phyloP scores from a whole-genome alignment of 2,888 invertebrate species.

The Plemyria rubiginata region DNA sequence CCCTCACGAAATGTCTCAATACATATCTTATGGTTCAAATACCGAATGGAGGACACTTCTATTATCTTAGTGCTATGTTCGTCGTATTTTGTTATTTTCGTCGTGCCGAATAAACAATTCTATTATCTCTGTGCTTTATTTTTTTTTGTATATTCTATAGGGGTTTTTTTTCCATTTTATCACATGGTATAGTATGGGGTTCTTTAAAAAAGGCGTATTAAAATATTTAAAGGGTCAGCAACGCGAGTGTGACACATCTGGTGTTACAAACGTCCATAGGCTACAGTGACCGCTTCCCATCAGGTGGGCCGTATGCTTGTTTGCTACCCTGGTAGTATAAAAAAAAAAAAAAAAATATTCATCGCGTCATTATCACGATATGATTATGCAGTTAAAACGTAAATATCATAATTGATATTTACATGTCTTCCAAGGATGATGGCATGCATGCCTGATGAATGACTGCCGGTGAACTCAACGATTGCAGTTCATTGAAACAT shows the following conservation, averaged over 20 bases:
- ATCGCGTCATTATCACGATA: background rate
- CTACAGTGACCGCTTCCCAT: too few species aligned
- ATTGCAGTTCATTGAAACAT: constrained; percentile 59
- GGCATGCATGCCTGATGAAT: constrained; percentile 57
- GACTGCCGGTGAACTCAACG: constrained; percentile 56
- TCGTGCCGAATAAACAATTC: background rate
- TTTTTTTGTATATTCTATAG: too few species aligned
- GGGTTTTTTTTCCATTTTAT: background rate
- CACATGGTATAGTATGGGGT: too few species aligned
- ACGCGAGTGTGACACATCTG: too few species aligned
- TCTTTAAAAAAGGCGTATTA: too few species aligned
- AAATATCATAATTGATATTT: constrained; percentile 41
- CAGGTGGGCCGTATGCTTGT: too few species aligned
- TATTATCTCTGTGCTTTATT: too few species aligned
- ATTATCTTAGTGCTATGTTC: background rate
- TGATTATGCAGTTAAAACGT: constrained; percentile 35
- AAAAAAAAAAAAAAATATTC: too few species aligned
- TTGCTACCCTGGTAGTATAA: too few species aligned
- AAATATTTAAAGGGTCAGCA: too few species aligned
- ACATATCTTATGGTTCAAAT: background rate
- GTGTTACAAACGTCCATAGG: too few species aligned
- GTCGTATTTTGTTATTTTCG: background rate
- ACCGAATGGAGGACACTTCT: background rate
- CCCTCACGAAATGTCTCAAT: background rate
- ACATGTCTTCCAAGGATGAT: constrained; percentile 46